Evolutionary conservation across 2,797 vertebrate genomes (phyloP).

Genomic region (Chelon labrosus): DNA sequence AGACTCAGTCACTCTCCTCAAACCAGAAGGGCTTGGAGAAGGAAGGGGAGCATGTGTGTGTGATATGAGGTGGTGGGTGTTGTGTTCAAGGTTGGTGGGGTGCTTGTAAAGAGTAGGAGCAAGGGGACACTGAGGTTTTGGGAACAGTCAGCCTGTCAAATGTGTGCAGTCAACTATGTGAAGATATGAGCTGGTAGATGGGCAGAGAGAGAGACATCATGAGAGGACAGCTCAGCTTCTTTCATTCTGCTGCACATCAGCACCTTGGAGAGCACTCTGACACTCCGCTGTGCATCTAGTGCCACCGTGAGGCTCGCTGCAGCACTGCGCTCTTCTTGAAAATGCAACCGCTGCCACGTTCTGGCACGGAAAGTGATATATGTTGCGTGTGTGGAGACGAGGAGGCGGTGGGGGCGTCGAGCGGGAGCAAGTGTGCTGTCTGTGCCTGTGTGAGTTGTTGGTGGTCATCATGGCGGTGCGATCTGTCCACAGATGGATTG

Average conservation of each 20-base stretch:
- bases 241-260: conserved; percentile 73
- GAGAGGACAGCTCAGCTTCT: conserved; percentile 68
- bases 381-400: conserved; percentile 19
- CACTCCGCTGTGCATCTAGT: conserved; percentile 56
- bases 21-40: conserved; percentile 48
- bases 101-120: conserved; percentile 55
- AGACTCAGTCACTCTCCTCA: conserved; percentile 55
- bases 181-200: conserved; percentile 68
- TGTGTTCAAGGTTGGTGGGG: conserved; percentile 65
- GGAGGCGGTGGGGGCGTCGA: conserved; percentile 27
- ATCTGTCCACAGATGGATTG: conserved; percentile 69
- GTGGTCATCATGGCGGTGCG: conserved; percentile 56
- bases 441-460: conserved; percentile 58
- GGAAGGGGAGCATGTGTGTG: conserved; percentile 22
- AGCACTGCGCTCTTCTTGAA: conserved; percentile 34
- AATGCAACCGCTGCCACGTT: background rate
- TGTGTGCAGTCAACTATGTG: conserved; percentile 73
- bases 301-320: conserved; percentile 70
- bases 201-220: conserved; percentile 69
- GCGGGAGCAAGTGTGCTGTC: conserved; percentile 30
- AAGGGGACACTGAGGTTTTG: conserved; percentile 58
- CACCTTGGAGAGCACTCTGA: conserved; percentile 72
- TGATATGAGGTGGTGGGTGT: conserved; percentile 34
- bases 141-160: conserved; percentile 68
- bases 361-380: conserved; percentile 3